Evolutionary conservation across 2,797 vertebrate species (phyloP), one percentile per base, ranked within the genome.

Genomic region (Thaleichthys pacificus): DNA sequence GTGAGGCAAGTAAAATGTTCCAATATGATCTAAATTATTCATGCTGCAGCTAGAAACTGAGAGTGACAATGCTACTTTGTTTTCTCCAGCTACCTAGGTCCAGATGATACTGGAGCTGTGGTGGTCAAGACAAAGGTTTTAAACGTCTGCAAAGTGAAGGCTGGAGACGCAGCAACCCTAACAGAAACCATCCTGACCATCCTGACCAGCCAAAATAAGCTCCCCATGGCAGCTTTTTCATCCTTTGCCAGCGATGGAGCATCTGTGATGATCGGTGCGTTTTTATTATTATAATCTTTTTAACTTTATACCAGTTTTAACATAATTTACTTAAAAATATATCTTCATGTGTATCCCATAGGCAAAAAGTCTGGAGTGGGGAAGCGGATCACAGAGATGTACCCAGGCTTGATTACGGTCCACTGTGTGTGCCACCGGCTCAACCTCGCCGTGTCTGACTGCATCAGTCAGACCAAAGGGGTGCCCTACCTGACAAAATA

Each of bases 381-480:
- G 26, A 66, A 66, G 35, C 57, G 42, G 42, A 21, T 72, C 49
- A 63, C 66, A 24, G 71, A 66, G 49, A 60, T 54, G 54, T 69
- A 63, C 67, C 73, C 73, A 38, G 73, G 73, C 60, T 47, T 69
- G 66, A 65, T 74, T 38, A 74, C 67, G 8, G 49, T 74, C 30
- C 73, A 74, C 47, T 69, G 73, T 69, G 67, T 74, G 66, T 58
- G 66, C 54, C 57, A 69, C 24, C 28, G 47, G 24, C 72, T 74
- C 66, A 74, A 69, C 64, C 72, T 74, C 19, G 58, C 72, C 1
- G 24, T 76, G 64, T 76, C 74, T 54, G 69, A 76, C 63, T 71
- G 74, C 69, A 76, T 70, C 32, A 70, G 26, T 26, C 26, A 70
- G 51, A 38, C 12, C 54, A 54, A 73, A 60, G 61, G 42, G 64